These are phyloP conservation scores for Mobula hypostoma DNA, from an alignment of 2,113 vertebrate genomes.

Conservation along the genomic window DNA sequence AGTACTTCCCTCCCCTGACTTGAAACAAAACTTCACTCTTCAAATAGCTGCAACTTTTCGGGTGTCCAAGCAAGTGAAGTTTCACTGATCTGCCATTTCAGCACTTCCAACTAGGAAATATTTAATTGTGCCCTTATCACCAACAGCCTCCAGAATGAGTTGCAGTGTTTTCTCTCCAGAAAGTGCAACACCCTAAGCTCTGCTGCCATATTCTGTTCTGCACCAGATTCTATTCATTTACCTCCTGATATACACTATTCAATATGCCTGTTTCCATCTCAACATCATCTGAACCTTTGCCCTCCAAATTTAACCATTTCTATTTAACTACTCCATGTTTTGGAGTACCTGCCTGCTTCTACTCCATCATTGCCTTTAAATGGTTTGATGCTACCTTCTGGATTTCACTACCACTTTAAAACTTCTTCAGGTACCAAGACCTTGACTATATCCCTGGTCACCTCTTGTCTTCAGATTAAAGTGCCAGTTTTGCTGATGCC, in stretches of 20 bases:
- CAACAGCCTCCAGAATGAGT: not conserved
- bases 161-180: not conserved
- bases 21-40: too few relatives aligned
- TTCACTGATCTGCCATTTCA: too few relatives aligned
- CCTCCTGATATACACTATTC: not conserved
- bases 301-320: not conserved
- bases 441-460: not conserved
- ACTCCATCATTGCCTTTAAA: not conserved
- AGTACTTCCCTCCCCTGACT: too few relatives aligned
- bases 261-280: not conserved
- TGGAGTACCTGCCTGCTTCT: too few relatives aligned
- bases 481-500: not conserved
- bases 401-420: not conserved
- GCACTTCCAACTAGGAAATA: not conserved
- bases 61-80: too few relatives aligned
- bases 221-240: too few relatives aligned
- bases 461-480: not conserved
- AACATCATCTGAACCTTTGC: not conserved
- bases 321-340: too few relatives aligned
- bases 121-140: not conserved
- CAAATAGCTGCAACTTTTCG: too few relatives aligned
- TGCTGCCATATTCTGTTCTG: too few relatives aligned
- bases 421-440: not conserved
- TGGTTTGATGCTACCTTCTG: not conserved
- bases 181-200: not conserved